Evolutionary conservation across 2,797 vertebrate species (phyloP).

Genomic region (Cygnus olor): DNA sequence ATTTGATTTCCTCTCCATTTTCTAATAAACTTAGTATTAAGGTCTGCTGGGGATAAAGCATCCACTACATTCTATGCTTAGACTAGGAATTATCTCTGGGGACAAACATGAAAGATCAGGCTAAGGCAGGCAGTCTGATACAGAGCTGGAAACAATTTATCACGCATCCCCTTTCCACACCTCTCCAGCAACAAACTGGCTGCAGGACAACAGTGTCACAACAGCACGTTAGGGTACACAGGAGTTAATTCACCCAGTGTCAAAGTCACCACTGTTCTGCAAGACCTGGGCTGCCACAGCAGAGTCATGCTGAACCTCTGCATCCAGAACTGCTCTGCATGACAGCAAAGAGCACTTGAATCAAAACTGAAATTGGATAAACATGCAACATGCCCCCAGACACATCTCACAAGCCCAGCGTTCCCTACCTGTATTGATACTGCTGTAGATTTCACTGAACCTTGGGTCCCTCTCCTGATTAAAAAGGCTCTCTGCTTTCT

Average conservation of each 20-base stretch:
- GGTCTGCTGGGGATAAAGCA: background rate
- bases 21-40: background rate
- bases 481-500: slow-evolving; percentile 86
- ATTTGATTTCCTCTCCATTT: background rate
- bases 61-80: background rate
- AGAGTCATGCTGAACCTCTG: background rate
- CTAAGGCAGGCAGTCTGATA: background rate
- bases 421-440: slow-evolving; percentile 76
- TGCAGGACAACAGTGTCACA: background rate
- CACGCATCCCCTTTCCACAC: background rate
- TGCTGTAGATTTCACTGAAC: slow-evolving; percentile 79
- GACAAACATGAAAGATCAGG: background rate
- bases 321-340: accelerated
- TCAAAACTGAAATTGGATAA: accelerated
- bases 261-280: background rate
- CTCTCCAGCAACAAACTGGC: background rate
- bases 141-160: background rate
- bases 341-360: background rate
- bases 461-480: slow-evolving; percentile 79
- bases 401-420: accelerated
- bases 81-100: background rate
- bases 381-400: accelerated
- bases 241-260: background rate
- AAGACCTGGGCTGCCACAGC: background rate
- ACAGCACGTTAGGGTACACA: accelerated